Evolutionary conservation across 2,888 invertebrate genomes (phyloP), one percentile per base, ranked within the genome.

Genomic region (Spialia ferax): DNA sequence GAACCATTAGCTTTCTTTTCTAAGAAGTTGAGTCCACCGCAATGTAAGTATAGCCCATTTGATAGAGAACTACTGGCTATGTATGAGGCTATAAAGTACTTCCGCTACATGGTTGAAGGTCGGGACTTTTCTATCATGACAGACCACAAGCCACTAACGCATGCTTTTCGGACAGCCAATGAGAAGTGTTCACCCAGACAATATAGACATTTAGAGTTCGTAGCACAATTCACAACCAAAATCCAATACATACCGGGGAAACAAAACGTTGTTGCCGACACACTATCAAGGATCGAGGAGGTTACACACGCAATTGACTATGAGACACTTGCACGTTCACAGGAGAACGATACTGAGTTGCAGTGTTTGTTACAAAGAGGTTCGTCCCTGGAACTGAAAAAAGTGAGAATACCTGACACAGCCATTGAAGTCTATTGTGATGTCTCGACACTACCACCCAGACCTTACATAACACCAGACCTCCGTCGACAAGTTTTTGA

Each of bases 1-100:
- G 71, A 85, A 70, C 85, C 86, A 0, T 61, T 87, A 2, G 80
- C 80, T 0, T 88, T 86, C 64, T 87, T 81, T 65, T 85, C 84
- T 1, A 73, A 71, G 50, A 85, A 83, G 45, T 71, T 87, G 0
- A 76, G 68, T 20, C 65, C 75, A 4, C 65, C 82, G 0, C 79
- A 89, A 69, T 57, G 35, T 11, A 84, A 82, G 32, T 78, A 79
- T 79, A 74, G 77, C 26, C 74, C 82, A 1, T 88, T 86, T 69
- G 86, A 90, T 64, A 11, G 38, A 11, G 38, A 38, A 38, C n/a
- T 38, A n/a, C 38, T 38, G 11, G 38, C 38, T n/a, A 38, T 83
- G 2, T 88, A 85, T 63, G 70, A 75, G 56, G 80, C 81, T 0
- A 73, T 88, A 0, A 78, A 78, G 59, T 72, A 83, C 66, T 87